These are phyloP conservation scores for Patella pellucida DNA, from an alignment of 2,888 invertebrate species.

Conservation along the genomic window DNA sequence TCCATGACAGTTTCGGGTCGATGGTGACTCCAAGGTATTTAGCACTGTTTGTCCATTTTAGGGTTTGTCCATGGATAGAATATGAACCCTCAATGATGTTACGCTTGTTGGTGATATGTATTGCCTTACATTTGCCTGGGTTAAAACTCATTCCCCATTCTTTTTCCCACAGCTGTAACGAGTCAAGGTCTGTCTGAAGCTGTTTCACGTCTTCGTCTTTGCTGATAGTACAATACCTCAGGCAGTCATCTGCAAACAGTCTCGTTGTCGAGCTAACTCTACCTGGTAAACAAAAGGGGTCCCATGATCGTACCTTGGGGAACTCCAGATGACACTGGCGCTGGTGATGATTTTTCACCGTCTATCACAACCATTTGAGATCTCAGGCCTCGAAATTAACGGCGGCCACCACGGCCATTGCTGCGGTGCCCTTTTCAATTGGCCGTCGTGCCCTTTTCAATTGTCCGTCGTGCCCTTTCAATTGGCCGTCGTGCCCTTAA, in stretches of 20 bases:
- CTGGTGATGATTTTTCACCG: constrained; percentile 23
- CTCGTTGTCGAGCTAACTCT: constrained; percentile 19
- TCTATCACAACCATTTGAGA: constrained; percentile 30
- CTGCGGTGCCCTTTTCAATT: too few relatives aligned
- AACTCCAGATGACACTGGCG: constrained; percentile 35
- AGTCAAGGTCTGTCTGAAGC: constrained; percentile 34
- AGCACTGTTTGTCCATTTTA: too few relatives aligned
- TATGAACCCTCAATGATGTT: too few relatives aligned
- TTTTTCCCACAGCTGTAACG: constrained; percentile 29
- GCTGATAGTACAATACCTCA: constrained; percentile 30
- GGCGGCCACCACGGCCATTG: too few relatives aligned
- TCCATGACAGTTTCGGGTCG: too few relatives aligned
- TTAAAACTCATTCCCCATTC: constrained; percentile 38
- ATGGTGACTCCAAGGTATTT: too few relatives aligned
- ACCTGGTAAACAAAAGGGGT: constrained; percentile 36
- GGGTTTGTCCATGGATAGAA: too few relatives aligned
- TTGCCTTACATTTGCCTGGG: constrained; percentile 34
- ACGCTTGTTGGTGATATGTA: constrained; percentile 26
- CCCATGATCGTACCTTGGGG: constrained; percentile 39
- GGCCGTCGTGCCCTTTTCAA: too few relatives aligned
- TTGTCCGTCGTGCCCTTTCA: too few relatives aligned
- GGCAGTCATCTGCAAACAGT: constrained; percentile 39
- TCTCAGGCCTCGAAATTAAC: too few relatives aligned
- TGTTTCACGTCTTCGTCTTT: constrained; percentile 13
- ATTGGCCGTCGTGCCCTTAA: too few relatives aligned